Conservation (phyloP, 2,797 vertebrate species). For the Pangasius mekongensis region DNA sequence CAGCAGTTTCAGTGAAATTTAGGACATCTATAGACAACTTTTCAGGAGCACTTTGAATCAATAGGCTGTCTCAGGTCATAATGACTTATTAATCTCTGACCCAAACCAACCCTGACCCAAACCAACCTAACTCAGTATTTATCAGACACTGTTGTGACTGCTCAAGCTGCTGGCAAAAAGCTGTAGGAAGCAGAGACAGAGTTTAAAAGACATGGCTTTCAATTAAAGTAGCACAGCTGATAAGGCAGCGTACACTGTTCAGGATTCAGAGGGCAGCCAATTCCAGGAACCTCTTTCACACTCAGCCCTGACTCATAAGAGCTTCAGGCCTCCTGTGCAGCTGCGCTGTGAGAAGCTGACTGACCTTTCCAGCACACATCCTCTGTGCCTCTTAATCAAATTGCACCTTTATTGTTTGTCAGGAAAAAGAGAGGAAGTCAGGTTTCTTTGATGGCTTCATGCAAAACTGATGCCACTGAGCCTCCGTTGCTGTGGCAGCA, state of each 20-base stretch:
- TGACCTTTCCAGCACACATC: conserved; percentile 39
- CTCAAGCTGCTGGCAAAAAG: not conserved
- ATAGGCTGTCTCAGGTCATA: not conserved
- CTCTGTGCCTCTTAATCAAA: conserved; percentile 40
- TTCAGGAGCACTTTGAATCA: not conserved
- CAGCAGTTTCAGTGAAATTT: not conserved
- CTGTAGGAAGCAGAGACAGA: not conserved
- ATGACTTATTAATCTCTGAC: conserved; percentile 7
- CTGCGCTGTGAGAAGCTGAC: not conserved
- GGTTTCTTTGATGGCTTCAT: conserved; percentile 21
- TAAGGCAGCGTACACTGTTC: not conserved
- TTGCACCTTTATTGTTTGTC: conserved; percentile 28
- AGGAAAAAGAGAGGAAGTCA: conserved; percentile 30
- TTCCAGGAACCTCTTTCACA: not conserved
- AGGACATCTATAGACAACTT: not conserved
- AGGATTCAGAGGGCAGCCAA: conserved; percentile 15
- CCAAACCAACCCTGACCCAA: not conserved
- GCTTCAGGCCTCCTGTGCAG: conserved; percentile 7
- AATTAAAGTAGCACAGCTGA: conserved; percentile 26
- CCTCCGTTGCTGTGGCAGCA: conserved; percentile 36
- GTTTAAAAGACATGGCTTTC: not conserved
- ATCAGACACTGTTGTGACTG: not conserved
- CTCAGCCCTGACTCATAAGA: conserved; percentile 9
- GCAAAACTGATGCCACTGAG: not conserved
- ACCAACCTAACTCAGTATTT: not conserved